phyloP scores from a whole-genome alignment of 2,888 invertebrate genomes.

The Sminthurides aquaticus region DNA sequence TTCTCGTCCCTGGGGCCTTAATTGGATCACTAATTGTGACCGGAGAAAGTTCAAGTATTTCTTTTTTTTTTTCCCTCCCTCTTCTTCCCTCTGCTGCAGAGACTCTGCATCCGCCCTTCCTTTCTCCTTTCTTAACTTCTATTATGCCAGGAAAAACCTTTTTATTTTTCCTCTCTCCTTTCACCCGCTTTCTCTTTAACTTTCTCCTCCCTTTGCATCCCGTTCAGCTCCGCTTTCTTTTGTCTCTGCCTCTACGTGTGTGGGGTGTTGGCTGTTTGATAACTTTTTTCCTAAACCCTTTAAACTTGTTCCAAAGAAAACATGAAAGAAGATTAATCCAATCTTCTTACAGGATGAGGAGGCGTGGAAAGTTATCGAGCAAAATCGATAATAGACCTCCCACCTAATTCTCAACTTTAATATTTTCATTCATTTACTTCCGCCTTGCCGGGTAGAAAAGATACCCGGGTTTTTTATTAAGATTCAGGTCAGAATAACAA shows the following conservation, averaged over 20 bases:
- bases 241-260: too few relatives aligned
- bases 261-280: too few relatives aligned
- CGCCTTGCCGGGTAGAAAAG: too few relatives aligned
- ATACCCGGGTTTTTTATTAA: neutral
- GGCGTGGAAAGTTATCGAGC: too few relatives aligned
- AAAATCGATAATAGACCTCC: neutral
- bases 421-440: neutral
- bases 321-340: neutral
- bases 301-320: neutral
- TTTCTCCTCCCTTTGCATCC: neutral
- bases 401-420: neutral
- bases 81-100: too few relatives aligned
- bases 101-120: too few relatives aligned
- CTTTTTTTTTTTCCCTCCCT: too few relatives aligned
- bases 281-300: neutral
- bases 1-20: slow-evolving; percentile 9
- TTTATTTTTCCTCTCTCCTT: neutral
- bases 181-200: neutral
- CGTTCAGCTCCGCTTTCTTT: neutral
- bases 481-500: neutral
- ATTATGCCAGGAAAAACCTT: neutral
- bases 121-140: too few relatives aligned
- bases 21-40: slow-evolving; percentile 25
- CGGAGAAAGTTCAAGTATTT: slow-evolving; percentile 10
- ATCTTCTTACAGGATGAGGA: too few relatives aligned